A percentile compares a stretch with the other conserved stretches of the same genome.
Conservation (phyloP, 2,797 vertebrate species). For the Typhlichthys eigenmanni region DNA sequence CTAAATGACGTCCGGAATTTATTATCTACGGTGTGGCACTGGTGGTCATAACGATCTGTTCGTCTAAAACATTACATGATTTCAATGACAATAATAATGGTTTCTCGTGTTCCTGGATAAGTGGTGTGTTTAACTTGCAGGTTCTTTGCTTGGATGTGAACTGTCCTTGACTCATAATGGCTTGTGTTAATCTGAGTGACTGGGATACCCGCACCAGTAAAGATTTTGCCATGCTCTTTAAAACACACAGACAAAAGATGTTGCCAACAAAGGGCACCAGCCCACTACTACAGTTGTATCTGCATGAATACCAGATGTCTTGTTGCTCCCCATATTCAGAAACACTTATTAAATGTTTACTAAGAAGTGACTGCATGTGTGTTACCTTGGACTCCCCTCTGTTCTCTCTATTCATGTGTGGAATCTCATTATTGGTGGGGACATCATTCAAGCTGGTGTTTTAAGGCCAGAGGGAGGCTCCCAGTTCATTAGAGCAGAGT, state of each 20-base stretch:
- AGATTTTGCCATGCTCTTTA: conserved; percentile 62
- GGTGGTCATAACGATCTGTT: no score
- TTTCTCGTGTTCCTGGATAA: conserved; percentile 23
- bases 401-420: conserved; percentile 69
- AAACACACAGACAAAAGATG: conserved; percentile 69
- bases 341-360: conserved; percentile 70
- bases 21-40: no score
- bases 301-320: conserved; percentile 68
- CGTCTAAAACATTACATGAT: no score
- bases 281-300: conserved; percentile 45
- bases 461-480: conserved; percentile 73
- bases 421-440: conserved; percentile 78
- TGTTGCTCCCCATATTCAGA: conserved; percentile 56
- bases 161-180: conserved; percentile 68
- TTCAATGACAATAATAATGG: no score
- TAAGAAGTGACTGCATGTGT: conserved; percentile 63
- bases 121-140: conserved; percentile 27
- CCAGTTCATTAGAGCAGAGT: conserved; percentile 69
- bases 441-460: conserved; percentile 77
- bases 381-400: conserved; percentile 73
- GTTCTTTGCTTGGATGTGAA: conserved; percentile 51
- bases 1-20: neutral
- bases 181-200: conserved; percentile 60
- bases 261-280: conserved; percentile 61
- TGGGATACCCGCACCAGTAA: conserved; percentile 77